phyloP scores from a whole-genome alignment of 2,888 invertebrate genomes.

The Saturnia japonica region DNA sequence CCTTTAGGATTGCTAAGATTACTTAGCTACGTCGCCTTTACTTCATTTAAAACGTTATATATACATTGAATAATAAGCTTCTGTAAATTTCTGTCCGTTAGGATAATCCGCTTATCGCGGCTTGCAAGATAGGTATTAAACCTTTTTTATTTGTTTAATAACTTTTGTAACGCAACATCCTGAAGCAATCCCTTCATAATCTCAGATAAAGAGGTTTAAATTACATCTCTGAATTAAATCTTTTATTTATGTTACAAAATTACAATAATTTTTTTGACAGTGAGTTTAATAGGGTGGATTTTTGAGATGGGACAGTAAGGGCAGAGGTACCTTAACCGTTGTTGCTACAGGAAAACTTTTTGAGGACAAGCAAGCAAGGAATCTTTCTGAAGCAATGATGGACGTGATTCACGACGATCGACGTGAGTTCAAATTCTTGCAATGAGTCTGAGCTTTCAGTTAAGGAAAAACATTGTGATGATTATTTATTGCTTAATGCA shows the following conservation, averaged over 20 bases:
- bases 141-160: slow-evolving; percentile 10
- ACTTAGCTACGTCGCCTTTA: neutral
- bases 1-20: neutral
- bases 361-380: too few species aligned
- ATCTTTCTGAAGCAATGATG: too few species aligned
- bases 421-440: too few species aligned
- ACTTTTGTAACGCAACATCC: neutral
- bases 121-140: neutral
- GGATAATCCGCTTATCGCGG: slow-evolving; percentile 16
- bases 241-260: neutral
- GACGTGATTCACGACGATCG: too few species aligned
- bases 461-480: too few species aligned
- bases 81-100: neutral
- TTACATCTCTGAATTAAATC: neutral
- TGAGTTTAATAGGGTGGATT: too few species aligned
- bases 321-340: too few species aligned
- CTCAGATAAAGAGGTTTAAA: neutral
- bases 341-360: too few species aligned
- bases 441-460: too few species aligned
- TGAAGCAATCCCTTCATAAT: neutral
- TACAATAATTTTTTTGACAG: too few species aligned
- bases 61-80: slow-evolving; percentile 7
- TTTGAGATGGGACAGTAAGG: too few species aligned
- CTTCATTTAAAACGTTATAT: neutral
- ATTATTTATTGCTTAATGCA: too few species aligned